Percentiles rank a stretch among this genome's conserved stretches.
phyloP scores from a whole-genome alignment of 2,888 invertebrate genomes.

The Dasypolia templi region DNA sequence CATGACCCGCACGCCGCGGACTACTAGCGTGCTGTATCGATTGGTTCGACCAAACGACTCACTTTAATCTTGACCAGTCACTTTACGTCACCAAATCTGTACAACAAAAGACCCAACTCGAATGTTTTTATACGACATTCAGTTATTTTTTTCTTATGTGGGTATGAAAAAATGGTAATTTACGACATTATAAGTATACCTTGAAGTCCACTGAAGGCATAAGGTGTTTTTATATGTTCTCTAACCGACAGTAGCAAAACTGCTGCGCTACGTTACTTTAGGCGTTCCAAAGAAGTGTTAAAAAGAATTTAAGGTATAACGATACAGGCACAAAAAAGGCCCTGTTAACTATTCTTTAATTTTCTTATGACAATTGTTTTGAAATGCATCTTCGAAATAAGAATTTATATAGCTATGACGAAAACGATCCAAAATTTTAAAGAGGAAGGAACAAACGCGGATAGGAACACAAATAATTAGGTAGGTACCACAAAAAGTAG shows the following conservation, averaged over 20 bases:
- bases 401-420: neutral
- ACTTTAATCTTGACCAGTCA: constrained; percentile 71
- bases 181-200: no score
- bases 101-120: constrained; percentile 44
- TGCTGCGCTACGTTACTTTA: neutral
- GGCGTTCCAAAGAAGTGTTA: neutral
- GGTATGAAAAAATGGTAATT: neutral
- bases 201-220: no score
- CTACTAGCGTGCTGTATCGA: constrained; percentile 72
- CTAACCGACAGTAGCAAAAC: neutral
- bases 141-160: constrained; percentile 35
- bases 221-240: neutral
- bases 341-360: neutral
- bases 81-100: constrained; percentile 56
- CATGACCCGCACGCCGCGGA: constrained; percentile 72
- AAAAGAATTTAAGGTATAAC: neutral
- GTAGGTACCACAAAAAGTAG: constrained; percentile 5
- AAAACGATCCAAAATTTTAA: constrained; percentile 1
- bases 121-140: constrained; percentile 37
- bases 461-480: constrained; percentile 2
- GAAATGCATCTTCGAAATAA: neutral
- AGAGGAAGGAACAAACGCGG: neutral
- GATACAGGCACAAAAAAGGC: neutral
- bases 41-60: constrained; percentile 74
- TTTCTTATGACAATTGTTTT: neutral